These are phyloP conservation scores for Cryptomyrus ogoouensis DNA, from an alignment of 2,113 vertebrate genomes.

Conservation along the genomic window DNA sequence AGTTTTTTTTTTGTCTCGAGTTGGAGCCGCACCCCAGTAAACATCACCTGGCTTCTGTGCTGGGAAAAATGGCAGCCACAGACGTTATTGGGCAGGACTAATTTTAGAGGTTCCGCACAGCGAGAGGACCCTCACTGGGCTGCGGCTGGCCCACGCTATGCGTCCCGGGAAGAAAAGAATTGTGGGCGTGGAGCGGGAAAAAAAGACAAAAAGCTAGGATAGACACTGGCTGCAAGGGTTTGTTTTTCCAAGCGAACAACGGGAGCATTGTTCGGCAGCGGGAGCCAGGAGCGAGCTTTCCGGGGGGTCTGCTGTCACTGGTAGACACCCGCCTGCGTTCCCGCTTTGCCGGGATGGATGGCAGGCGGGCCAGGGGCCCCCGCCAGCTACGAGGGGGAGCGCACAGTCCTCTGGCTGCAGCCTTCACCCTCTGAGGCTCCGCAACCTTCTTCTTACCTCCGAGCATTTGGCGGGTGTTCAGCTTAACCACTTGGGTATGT, in stretches of 20 bases:
- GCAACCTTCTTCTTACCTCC: neutral
- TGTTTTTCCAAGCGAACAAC: neutral
- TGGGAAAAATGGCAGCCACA: neutral
- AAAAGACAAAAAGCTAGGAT: slow-evolving; percentile 4
- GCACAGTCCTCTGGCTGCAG: neutral
- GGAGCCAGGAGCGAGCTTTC: neutral
- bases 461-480: neutral
- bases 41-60: slow-evolving; percentile 4
- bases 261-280: slow-evolving; percentile 8
- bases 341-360: neutral
- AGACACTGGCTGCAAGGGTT: neutral
- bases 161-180: slow-evolving; percentile 13
- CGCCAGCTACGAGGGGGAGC: neutral
- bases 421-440: neutral
- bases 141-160: neutral
- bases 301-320: slow-evolving; percentile 5
- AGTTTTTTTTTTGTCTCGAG: neutral
- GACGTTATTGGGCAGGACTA: neutral
- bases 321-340: neutral
- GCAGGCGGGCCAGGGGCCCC: neutral
- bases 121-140: slow-evolving; percentile 4
- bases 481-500: neutral
- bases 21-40: neutral
- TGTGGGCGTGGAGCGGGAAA: slow-evolving; percentile 3
- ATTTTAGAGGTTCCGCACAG: neutral